Evolutionary conservation across 2,113 vertebrate species (phyloP).

Genomic region (Morphnarchus princeps): DNA sequence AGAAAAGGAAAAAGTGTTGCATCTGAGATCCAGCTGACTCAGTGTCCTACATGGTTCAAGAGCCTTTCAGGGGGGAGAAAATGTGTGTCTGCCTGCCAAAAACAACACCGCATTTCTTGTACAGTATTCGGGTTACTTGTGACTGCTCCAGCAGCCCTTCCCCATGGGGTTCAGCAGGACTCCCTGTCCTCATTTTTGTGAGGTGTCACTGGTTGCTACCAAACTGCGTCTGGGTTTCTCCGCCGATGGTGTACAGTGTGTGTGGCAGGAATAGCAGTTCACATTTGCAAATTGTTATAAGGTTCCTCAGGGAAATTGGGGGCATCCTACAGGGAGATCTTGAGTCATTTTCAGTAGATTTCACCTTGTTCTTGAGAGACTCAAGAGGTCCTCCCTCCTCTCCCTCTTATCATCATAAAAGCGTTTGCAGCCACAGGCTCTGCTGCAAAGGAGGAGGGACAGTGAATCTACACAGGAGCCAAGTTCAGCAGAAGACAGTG

Average conservation of each 20-base stretch:
- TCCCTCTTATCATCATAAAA: not conserved
- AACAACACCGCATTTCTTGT: not conserved
- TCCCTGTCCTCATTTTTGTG: not conserved
- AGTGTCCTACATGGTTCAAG: not conserved
- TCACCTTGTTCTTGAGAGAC: not conserved
- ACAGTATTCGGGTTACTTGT: not conserved
- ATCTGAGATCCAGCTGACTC: not conserved
- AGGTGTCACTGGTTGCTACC: not conserved
- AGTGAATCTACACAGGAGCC: not conserved
- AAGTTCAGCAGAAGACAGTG: not conserved
- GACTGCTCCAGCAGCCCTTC: not conserved
- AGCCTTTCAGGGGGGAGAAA: not conserved
- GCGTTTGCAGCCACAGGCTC: not conserved
- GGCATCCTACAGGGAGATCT: not conserved
- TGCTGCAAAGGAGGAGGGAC: not conserved
- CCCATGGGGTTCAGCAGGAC: not conserved
- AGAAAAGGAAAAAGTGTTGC: not conserved
- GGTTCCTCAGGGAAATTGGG: not conserved
- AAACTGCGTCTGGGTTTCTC: not conserved
- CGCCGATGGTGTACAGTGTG: fast-evolving
- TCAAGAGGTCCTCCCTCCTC: not conserved
- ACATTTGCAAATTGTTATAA: not conserved
- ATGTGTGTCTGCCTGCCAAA: not conserved
- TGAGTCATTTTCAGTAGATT: not conserved
- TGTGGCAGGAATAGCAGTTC: fast-evolving